A percentile compares a stretch with the other conserved stretches of the same genome.
phyloP scores from a whole-genome alignment of 2,797 vertebrate genomes.

The Poeciliopsis turneri region DNA sequence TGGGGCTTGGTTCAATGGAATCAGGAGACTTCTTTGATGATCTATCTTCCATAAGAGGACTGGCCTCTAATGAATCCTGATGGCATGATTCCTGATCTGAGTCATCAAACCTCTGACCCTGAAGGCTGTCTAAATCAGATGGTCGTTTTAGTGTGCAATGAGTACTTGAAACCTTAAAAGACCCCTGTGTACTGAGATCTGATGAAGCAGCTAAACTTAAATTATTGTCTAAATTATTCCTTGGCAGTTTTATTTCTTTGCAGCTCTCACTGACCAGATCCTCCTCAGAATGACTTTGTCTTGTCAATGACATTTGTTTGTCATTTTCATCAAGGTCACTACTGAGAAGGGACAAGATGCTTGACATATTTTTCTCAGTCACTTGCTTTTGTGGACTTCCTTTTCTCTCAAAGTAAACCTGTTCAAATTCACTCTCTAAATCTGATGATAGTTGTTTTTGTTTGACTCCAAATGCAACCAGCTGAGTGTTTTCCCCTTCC shows the following conservation, averaged over 20 bases:
- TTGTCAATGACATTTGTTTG: conserved; percentile 1
- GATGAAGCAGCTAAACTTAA: conserved; percentile 14
- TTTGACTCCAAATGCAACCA: background rate
- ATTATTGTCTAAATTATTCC: conserved; percentile 5
- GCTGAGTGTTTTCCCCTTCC: background rate
- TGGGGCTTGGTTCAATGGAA: conserved; percentile 95
- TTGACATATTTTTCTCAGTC: conserved; percentile 39
- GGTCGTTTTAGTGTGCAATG: conserved; percentile 79
- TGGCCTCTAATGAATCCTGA: conserved; percentile 92
- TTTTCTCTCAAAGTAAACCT: conserved; percentile 12
- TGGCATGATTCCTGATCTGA: conserved; percentile 80
- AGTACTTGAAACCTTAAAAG: conserved; percentile 55
- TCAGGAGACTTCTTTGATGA: conserved; percentile 95
- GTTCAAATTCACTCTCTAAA: conserved; percentile 25
- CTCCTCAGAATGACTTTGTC: background rate
- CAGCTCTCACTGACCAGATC: background rate
- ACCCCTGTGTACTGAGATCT: conserved; percentile 11
- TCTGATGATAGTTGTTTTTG: background rate
- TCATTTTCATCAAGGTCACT: conserved; percentile 49
- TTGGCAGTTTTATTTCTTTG: background rate
- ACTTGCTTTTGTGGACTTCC: conserved; percentile 5
- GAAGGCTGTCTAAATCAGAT: conserved; percentile 79
- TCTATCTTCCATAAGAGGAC: conserved; percentile 88
- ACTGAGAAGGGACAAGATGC: conserved; percentile 55
- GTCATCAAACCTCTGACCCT: conserved; percentile 79